phyloP scores from a whole-genome alignment of 2,113 vertebrate species.

The Tinamus guttatus region DNA sequence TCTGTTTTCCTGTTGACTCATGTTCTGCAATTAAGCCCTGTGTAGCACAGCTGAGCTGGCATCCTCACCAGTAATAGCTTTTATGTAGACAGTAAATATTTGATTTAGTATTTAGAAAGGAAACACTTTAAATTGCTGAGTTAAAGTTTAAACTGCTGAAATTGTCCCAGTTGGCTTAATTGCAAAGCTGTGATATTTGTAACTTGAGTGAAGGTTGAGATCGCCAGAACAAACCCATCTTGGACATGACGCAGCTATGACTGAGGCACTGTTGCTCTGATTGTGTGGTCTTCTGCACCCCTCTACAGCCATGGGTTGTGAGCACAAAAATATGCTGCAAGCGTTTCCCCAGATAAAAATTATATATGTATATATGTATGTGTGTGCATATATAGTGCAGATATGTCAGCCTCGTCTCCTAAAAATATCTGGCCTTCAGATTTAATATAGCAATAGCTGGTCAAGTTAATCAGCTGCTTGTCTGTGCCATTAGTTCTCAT shows the following conservation, averaged over 20 bases:
- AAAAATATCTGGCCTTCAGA: not conserved
- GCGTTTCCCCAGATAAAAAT: not conserved
- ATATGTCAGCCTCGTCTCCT: not conserved
- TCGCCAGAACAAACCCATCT: not conserved
- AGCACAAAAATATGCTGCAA: not conserved
- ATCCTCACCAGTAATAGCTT: not conserved
- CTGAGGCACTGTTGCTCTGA: not conserved
- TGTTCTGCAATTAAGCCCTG: not conserved
- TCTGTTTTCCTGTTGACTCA: not conserved
- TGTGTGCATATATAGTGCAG: not conserved
- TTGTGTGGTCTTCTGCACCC: not conserved
- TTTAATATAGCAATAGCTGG: not conserved
- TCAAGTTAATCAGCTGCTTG: not conserved
- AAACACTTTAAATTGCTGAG: slow-evolving; percentile 47
- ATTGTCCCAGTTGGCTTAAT: not conserved
- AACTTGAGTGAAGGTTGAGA: not conserved
- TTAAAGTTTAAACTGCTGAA: not conserved
- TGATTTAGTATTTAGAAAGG: slow-evolving; percentile 29
- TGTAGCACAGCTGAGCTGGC: not conserved
- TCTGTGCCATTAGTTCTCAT: not conserved
- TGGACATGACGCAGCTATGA: not conserved
- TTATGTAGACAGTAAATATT: not conserved
- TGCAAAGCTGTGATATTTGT: not conserved
- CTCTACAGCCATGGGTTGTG: accelerated
- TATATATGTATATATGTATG: no score